Percentiles rank a stretch among this genome's conserved stretches.
phyloP scores from a whole-genome alignment of 2,113 vertebrate species.

The Stomatorhinus ivindoensis region DNA sequence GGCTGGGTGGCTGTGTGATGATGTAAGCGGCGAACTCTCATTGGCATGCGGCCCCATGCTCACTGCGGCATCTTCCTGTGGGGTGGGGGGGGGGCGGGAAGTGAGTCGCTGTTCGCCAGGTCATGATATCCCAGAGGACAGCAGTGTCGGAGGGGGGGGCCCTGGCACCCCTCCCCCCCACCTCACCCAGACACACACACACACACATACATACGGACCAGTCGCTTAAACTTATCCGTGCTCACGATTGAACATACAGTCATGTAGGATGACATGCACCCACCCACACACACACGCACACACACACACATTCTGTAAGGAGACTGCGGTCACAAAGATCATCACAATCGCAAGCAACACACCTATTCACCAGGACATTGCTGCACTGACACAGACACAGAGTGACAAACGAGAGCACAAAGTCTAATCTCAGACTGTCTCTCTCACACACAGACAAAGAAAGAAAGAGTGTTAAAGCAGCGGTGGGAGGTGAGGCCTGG shows the following conservation, averaged over 20 bases:
- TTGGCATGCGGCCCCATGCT: not conserved
- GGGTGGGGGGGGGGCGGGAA: not conserved
- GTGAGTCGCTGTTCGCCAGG: not conserved
- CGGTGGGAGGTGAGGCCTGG: not conserved
- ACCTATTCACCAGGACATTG: not conserved
- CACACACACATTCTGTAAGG: not conserved
- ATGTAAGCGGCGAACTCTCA: not conserved
- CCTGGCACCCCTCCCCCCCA: not conserved
- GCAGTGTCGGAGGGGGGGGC: not conserved
- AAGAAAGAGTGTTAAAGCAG: not conserved
- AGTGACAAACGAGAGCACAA: not conserved
- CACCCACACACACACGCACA: not conserved
- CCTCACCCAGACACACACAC: not conserved
- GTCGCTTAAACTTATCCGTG: not conserved
- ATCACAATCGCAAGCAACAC: not conserved
- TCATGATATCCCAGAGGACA: conserved; percentile 5
- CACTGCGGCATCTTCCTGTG: not conserved
- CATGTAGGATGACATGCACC: not conserved
- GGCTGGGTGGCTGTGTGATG: not conserved
- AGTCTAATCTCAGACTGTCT: not conserved
- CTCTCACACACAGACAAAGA: not conserved
- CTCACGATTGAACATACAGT: not conserved
- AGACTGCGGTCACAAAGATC: not conserved
- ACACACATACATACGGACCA: not conserved
- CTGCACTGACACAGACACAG: not conserved